These are phyloP conservation scores for Mesochorus sp. DNA, from an alignment of 2,888 invertebrate genomes.

Conservation along the genomic window DNA sequence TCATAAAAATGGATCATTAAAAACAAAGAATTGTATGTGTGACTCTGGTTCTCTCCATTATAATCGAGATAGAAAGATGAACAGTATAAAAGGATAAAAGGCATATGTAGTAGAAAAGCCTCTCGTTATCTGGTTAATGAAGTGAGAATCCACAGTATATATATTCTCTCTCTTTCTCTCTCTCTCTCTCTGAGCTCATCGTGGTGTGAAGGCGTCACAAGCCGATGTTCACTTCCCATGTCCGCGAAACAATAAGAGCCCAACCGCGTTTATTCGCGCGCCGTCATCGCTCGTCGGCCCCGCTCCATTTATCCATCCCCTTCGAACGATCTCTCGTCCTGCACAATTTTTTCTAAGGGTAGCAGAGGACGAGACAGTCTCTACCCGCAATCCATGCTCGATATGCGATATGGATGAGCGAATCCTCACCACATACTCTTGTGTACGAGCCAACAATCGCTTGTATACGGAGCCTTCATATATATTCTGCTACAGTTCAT, in stretches of 20 bases:
- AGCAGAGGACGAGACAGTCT: background rate
- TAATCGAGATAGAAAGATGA: no score
- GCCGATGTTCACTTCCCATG: constrained; percentile 79
- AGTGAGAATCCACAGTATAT: constrained; percentile 56
- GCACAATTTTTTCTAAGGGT: constrained; percentile 23
- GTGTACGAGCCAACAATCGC: no score
- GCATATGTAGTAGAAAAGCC: constrained; percentile 37
- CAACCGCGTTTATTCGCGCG: constrained; percentile 59
- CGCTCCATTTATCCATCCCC: constrained; percentile 56
- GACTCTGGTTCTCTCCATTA: no score
- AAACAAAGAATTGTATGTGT: no score
- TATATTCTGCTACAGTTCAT: no score
- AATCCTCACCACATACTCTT: no score
- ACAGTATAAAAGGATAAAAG: constrained; percentile 41
- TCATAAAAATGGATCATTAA: no score
- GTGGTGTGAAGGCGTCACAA: constrained; percentile 28
- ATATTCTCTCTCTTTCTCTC: constrained; percentile 22
- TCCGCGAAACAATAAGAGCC: constrained; percentile 73
- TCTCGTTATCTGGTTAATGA: constrained; percentile 65
- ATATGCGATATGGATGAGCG: constrained; percentile 55
- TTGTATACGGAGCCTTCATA: no score
- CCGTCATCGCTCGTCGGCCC: constrained; percentile 61
- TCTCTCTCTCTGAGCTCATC: background rate
- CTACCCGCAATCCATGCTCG: constrained; percentile 2
- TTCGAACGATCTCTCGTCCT: background rate